Evolutionary conservation across 2,113 vertebrate genomes (phyloP), one percentile per base, ranked within the genome.

Genomic region (Columba livia): DNA sequence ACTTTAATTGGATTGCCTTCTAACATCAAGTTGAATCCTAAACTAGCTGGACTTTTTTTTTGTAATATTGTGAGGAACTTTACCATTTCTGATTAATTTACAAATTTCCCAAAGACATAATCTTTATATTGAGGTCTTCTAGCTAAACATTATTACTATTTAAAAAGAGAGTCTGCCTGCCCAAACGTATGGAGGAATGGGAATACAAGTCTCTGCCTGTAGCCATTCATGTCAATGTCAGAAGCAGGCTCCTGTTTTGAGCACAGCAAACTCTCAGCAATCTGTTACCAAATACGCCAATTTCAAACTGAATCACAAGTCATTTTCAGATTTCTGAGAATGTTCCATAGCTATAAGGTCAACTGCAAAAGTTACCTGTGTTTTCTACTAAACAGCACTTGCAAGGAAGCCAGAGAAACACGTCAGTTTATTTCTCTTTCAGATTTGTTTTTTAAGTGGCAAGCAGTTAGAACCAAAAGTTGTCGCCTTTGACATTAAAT

Each of bases 131-230:
- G 64, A 77, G 86, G 44, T 69, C 11, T 47, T 86, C 34, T 38
- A 64, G 13, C 11, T 71, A 28, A 85, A 60, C 6, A 47, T 21
- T 12, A 15, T 13, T 67, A 9, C 13, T 64, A 2, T 75, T 79
- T 67, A 53, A 80, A 19, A 23, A 71, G 18, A 48, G 12, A 83
- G 3, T 5, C 36, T 65, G 19, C 12, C 32, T 58, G 23, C 44
- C n/a, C n/a, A 86, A 20, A 57, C 0, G 0, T 13, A 25, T 4
- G 4, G 26, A 29, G 4, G 1, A 28, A 62, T 66, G 26, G 38
- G 32, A 85, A 40, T 15, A 53, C 0, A 5, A 67, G 8, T 9
- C 9, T 73, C 29, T 75, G 48, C n/a, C 51, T 85, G 38, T n/a
- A 70, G n/a, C 9, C 36, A 10, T 44, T 77, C 34, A 57, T 1